Evolutionary conservation across 2,113 vertebrate genomes (phyloP), one percentile per base, ranked within the genome.

Genomic region (Calcarius ornatus): DNA sequence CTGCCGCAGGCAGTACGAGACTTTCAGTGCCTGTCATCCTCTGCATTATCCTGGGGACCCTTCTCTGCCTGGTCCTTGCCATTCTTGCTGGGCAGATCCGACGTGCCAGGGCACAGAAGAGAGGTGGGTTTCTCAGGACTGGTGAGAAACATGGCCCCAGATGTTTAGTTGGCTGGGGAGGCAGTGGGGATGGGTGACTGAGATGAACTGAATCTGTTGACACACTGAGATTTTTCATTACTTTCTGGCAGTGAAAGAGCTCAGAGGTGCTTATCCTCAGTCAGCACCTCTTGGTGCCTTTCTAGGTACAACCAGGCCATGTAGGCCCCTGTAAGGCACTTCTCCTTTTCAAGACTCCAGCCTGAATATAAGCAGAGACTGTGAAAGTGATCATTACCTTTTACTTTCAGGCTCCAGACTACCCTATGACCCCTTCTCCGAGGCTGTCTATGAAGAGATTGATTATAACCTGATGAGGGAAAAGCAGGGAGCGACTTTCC

Each of bases 371-470:
- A 75, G 24, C 40, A 90, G n/a, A 85, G 20, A 63, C 66, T 59
- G 2, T 91, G 37, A 61, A n/a, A 85, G 20, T 90, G 45, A 90
- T 64, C 47, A 38, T 8, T 69, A 38, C 25, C 28, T 86, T 87
- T 76, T 54, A 61, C 38, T 92, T 96, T 42, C 88, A 97, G 95
- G 76, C 12, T 95, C 8, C 78, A 75, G 66, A 45, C 22, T 60
- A n/a, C 40, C 86, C 68, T 92, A 93, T 2, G 12, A 92, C 15
- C 76, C 71, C 21, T 95, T 94, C 82, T 77, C 90, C 2, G 95
- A 97, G 64, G 88, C 56, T 30, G 71, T 97, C 71, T 97, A 97
- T 24, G 96, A 97, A 88, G 96, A 97, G 71, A 95, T 97, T 2
- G 38, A 92, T 35, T 94, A 94, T 15, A 66, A 70, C 30, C 27